phyloP scores from a whole-genome alignment of 2,113 vertebrate species.

The Todiramphus chloris region DNA sequence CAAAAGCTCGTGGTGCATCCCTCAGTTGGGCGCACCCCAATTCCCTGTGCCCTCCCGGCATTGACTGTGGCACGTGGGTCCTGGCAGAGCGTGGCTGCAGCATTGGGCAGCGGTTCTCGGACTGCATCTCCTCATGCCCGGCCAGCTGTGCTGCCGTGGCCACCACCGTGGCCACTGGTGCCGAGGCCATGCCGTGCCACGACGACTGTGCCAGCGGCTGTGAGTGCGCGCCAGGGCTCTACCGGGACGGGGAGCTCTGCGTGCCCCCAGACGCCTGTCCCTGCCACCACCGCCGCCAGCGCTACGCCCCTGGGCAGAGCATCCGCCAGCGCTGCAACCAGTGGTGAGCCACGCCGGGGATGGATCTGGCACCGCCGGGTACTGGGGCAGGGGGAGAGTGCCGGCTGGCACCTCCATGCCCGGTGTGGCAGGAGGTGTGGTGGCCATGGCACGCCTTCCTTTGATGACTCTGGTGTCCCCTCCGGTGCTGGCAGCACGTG shows the following conservation, averaged over 20 bases:
- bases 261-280: slow-evolving; percentile 78
- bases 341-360: slow-evolving; percentile 70
- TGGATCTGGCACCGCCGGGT: not conserved
- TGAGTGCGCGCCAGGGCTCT: slow-evolving; percentile 80
- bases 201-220: slow-evolving; percentile 88
- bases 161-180: not conserved
- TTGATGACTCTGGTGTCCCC: accelerated
- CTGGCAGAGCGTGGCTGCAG: slow-evolving; percentile 77
- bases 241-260: slow-evolving; percentile 75
- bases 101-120: slow-evolving; percentile 79
- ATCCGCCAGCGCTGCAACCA: slow-evolving; percentile 85
- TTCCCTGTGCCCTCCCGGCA: not conserved
- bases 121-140: slow-evolving; percentile 87
- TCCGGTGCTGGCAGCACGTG: slow-evolving; percentile 74
- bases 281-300: slow-evolving; percentile 81
- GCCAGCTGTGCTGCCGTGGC: slow-evolving; percentile 76
- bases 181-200: slow-evolving; percentile 66
- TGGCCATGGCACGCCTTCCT: too few relatives aligned
- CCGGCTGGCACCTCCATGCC: too few relatives aligned
- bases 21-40: not conserved
- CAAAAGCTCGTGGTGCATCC: not conserved
- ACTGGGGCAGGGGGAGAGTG: too few relatives aligned
- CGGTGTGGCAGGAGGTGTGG: too few relatives aligned
- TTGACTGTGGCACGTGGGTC: not conserved
- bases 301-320: slow-evolving; percentile 75